These are phyloP conservation scores for Ceratina japonica DNA, from an alignment of 1,140 invertebrate species.

Conservation along the genomic window DNA sequence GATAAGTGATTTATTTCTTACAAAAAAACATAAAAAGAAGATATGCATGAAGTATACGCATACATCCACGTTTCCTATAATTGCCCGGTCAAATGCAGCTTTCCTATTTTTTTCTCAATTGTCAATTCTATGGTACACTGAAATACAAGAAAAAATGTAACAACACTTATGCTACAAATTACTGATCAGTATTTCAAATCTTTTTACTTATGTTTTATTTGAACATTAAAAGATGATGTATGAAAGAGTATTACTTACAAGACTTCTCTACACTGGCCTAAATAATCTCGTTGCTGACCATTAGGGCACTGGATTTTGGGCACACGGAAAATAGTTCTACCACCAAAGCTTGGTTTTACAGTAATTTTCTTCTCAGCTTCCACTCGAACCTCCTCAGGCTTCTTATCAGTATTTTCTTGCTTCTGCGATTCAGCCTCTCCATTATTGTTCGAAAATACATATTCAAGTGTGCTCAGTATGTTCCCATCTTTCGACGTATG, in stretches of 20 bases:
- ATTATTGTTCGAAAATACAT: background rate
- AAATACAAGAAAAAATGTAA: background rate
- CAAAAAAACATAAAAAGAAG: background rate
- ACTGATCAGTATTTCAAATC: background rate
- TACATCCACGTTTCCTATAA: background rate
- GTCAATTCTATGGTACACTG: background rate
- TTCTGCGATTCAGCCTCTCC: accelerated
- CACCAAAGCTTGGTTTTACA: background rate
- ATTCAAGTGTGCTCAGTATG: background rate
- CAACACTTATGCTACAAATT: too few relatives aligned
- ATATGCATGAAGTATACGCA: background rate
- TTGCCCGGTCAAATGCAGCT: background rate
- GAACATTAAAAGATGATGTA: background rate
- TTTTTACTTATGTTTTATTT: background rate
- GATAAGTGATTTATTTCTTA: background rate
- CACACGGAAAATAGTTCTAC: constrained; percentile 7
- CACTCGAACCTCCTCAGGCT: background rate
- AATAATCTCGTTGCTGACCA: background rate
- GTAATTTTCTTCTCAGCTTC: background rate
- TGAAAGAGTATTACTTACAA: constrained; percentile 30
- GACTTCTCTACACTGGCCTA: constrained; percentile 23
- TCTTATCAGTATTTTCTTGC: background rate
- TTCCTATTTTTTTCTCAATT: too few relatives aligned
- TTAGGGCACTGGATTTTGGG: background rate
- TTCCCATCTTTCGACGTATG: background rate